Evolutionary conservation across 2,888 invertebrate species (phyloP).

Genomic region (Drosophila neoperkinsi): DNA sequence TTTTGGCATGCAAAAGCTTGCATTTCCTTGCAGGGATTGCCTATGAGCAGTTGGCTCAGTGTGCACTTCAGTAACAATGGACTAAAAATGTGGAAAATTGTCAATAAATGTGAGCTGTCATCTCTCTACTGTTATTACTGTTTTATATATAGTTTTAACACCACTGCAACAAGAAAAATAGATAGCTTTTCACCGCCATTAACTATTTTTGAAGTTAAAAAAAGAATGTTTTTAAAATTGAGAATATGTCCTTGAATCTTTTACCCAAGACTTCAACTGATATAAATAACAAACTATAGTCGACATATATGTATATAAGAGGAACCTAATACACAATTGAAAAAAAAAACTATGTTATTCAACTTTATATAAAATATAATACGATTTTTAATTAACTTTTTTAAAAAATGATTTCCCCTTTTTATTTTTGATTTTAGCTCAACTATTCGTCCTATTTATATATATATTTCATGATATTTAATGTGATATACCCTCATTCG

Average conservation of each 20-base stretch:
- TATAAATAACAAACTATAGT: background rate
- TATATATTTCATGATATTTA: background rate
- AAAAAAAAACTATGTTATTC: background rate
- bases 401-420: background rate
- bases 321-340: background rate
- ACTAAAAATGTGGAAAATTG: background rate
- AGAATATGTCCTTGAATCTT: background rate
- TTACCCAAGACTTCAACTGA: background rate
- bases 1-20: constrained; percentile 45
- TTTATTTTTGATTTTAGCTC: background rate
- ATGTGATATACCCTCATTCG: background rate
- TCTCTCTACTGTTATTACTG: background rate
- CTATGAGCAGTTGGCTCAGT: constrained; percentile 3
- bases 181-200: background rate
- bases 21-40: constrained; percentile 42
- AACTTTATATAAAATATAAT: background rate
- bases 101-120: background rate
- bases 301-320: background rate
- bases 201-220: background rate
- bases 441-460: background rate
- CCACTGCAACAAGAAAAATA: no score
- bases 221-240: background rate
- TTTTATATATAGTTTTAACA: no score
- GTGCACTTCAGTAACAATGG: background rate
- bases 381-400: background rate